Conservation (phyloP, 2,888 invertebrate species). For the Parnassius apollo region DNA sequence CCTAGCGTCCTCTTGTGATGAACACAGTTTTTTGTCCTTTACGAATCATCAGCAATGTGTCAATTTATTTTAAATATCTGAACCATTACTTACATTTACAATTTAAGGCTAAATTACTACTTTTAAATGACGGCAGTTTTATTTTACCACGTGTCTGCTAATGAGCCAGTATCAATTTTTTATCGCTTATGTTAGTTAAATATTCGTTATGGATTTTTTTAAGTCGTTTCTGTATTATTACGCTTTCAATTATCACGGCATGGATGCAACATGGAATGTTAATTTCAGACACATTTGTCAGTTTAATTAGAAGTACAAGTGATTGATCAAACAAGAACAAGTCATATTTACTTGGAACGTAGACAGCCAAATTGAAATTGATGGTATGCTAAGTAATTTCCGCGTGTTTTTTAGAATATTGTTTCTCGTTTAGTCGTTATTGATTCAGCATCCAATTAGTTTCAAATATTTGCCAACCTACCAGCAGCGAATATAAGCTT, state of each 20-base stretch:
- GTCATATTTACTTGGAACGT: background rate
- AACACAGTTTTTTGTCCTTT: too few relatives aligned
- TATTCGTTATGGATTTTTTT: constrained; percentile 14
- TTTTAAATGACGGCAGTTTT: too few relatives aligned
- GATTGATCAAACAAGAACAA: constrained; percentile 1
- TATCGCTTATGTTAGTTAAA: constrained; percentile 7
- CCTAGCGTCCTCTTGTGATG: too few relatives aligned
- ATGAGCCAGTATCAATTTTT: constrained; percentile 17
- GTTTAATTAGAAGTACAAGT: constrained; percentile 20
- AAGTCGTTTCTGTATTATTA: background rate
- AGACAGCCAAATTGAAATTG: background rate
- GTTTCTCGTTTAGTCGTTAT: too few relatives aligned
- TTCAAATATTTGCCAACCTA: too few relatives aligned
- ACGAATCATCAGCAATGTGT: too few relatives aligned
- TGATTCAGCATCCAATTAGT: too few relatives aligned
- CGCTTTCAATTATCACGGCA: constrained; percentile 12
- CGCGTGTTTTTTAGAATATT: background rate
- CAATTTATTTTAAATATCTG: too few relatives aligned
- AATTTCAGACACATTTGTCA: constrained; percentile 23
- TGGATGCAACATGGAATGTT: constrained; percentile 10
- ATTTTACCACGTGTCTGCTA: background rate
- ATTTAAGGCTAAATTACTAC: too few relatives aligned
- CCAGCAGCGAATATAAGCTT: too few relatives aligned
- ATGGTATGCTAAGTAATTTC: too few relatives aligned
- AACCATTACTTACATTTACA: too few relatives aligned